Conservation (phyloP, 1,140 invertebrate genomes). For the Drosophila parvula region DNA sequence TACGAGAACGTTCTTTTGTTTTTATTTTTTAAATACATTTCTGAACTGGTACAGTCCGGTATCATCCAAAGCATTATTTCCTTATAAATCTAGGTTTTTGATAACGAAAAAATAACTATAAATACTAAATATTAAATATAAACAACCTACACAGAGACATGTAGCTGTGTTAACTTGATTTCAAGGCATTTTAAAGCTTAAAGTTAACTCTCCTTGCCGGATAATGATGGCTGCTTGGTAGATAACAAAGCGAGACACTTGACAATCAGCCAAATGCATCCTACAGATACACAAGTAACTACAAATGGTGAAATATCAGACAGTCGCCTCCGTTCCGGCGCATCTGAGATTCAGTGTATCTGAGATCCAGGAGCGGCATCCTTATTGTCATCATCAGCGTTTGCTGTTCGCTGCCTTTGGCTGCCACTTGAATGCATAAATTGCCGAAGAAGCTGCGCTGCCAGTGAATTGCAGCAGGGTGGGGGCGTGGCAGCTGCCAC, state of each 20-base stretch:
- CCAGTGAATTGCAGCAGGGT: slow-evolving; percentile 49
- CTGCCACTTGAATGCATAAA: slow-evolving; percentile 80
- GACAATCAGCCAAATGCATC: slow-evolving; percentile 75
- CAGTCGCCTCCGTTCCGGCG: slow-evolving; percentile 16
- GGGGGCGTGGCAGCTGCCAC: slow-evolving; percentile 57
- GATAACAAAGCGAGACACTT: slow-evolving; percentile 67
- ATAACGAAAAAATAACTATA: not conserved
- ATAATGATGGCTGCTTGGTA: slow-evolving; percentile 67
- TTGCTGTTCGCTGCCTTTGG: slow-evolving; percentile 55
- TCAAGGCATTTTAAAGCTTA: not conserved
- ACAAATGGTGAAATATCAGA: slow-evolving; percentile 55
- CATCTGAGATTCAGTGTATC: slow-evolving; percentile 24
- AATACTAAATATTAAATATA: not conserved
- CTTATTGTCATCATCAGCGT: slow-evolving; percentile 56
- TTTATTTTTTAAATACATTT: not conserved
- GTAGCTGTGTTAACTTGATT: not conserved
- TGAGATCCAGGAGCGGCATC: slow-evolving; percentile 36
- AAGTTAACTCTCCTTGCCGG: slow-evolving; percentile 10
- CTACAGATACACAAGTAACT: slow-evolving; percentile 62
- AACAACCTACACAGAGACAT: not conserved
- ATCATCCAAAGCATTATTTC: slow-evolving; percentile 2
- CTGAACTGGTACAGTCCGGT: slow-evolving; percentile 12
- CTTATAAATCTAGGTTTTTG: not conserved
- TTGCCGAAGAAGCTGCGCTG: slow-evolving; percentile 64
- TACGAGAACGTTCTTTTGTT: not conserved